Base-by-base conservation (phyloP, 2,888 invertebrate genomes). In the Drosophila neotestacea region DNA sequence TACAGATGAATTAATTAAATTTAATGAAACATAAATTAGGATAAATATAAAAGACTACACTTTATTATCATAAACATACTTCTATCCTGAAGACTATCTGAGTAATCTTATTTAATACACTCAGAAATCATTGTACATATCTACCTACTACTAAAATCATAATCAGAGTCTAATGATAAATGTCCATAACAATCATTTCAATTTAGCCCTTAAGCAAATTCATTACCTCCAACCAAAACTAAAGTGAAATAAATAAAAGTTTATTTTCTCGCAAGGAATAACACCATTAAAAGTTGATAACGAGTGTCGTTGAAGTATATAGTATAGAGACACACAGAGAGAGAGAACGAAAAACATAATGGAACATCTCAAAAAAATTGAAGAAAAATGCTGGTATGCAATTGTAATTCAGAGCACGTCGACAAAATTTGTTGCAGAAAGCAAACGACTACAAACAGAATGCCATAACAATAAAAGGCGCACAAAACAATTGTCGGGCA, bases 321-420 rank as follows among this genome's bases (percentile, higher is more conserved):
- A 79, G 80, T 34, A 34, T 11, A 41, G 51, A 36, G 27, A 39
- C 10, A 16, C 9, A 50, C n/a, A 41, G 52, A 39, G 38, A 51
- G 44, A 54, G 13, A 48, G 54, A 50, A n/a, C 36, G 52, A 44
- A 51, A 65, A 68, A 54, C 58, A 61, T 51, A 64, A 77, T 51
- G 54, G 55, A 68, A 56, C 56, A 70, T 44, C 65, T 66, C 42
- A 67, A 65, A 47, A 42, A 67, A 79, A 82, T 67, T 59, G 52
- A 44, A 7, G 22, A 61, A 27, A 52, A 81, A 61, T 59, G 64
- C 50, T 65, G 80, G 48, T 67, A 60, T 70, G 67, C 70, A 85
- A 89, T 89, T 89, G 83, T 74, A 70, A 89, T 87, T 89, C 87
- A 77, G 80, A 77, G 86, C 87, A 87, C 87, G 88, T 87, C 68